These are phyloP conservation scores for Adela reaumurella DNA, from an alignment of 2,888 invertebrate species.

Conservation along the genomic window DNA sequence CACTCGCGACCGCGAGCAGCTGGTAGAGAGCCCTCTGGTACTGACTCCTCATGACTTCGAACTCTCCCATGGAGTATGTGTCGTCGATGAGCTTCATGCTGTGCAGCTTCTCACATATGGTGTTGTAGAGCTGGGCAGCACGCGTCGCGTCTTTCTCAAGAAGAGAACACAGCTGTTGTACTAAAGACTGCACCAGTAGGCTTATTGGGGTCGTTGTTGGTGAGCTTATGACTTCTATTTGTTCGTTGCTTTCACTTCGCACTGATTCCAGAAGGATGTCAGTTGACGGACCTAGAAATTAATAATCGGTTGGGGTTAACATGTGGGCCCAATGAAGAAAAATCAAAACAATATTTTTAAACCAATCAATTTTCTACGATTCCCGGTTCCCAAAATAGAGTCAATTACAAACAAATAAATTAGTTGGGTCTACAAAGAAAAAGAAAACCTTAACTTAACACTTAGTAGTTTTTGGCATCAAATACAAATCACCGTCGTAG, in stretches of 20 bases:
- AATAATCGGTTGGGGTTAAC: no score
- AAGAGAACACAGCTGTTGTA: slow-evolving; percentile 64
- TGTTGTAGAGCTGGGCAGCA: slow-evolving; percentile 60
- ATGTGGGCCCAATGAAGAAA: no score
- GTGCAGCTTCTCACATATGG: slow-evolving; percentile 64
- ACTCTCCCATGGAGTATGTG: slow-evolving; percentile 66
- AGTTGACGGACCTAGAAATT: slow-evolving; percentile 29
- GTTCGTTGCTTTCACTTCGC: slow-evolving; percentile 31
- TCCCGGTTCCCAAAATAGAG: no score
- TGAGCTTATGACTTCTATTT: slow-evolving; percentile 35
- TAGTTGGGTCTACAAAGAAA: no score
- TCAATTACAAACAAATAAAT: no score
- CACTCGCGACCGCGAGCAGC: slow-evolving; percentile 58
- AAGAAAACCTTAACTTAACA: no score
- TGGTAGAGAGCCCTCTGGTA: slow-evolving; percentile 66
- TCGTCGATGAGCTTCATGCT: slow-evolving; percentile 68
- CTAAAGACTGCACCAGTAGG: slow-evolving; percentile 65
- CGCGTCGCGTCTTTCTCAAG: slow-evolving; percentile 58
- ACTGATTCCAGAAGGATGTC: slow-evolving; percentile 31
- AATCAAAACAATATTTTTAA: no score
- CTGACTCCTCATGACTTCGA: slow-evolving; percentile 65
- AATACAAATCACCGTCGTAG: no score
- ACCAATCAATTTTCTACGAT: no score
- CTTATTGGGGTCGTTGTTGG: slow-evolving; percentile 59
- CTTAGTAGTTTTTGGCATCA: no score